A percentile compares a stretch with the other conserved stretches of the same genome.
These are phyloP conservation scores for Theonella swinhoei DNA, from an alignment of 37 sponge, comb jelly and placozoan genomes.

Conservation along the genomic window DNA sequence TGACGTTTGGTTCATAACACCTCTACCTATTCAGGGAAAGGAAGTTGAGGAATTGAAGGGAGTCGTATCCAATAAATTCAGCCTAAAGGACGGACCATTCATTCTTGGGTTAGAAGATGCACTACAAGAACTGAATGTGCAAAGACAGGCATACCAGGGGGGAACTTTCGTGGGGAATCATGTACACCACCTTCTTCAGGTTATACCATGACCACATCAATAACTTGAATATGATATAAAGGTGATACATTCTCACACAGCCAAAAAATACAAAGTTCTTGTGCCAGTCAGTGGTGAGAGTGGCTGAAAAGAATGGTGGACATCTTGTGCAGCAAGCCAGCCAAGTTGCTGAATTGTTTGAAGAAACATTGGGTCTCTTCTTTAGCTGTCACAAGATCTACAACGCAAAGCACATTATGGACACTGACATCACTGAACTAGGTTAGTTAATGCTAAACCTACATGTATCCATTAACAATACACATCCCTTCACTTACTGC, in stretches of 20 bases:
- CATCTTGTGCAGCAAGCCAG: not conserved
- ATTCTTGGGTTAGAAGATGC: not conserved
- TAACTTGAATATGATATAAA: not conserved
- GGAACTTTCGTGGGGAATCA: constrained; percentile 60
- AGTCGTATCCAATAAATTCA: not conserved
- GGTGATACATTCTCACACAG: not conserved
- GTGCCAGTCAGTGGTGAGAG: not conserved
- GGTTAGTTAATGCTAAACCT: too few species aligned
- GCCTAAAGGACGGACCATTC: constrained; percentile 24
- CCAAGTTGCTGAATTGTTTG: not conserved
- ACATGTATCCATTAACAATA: too few species aligned
- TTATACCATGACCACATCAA: not conserved
- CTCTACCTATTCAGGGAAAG: too few species aligned
- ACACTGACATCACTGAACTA: constrained; percentile 1
- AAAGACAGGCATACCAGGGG: constrained; percentile 32
- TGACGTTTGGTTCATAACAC: not conserved
- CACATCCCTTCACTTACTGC: too few species aligned
- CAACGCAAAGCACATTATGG: not conserved
- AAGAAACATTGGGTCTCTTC: not conserved
- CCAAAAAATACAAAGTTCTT: not conserved
- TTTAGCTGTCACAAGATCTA: constrained; percentile 12
- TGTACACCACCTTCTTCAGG: constrained; percentile 17
- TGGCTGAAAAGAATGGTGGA: not conserved
- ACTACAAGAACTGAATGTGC: constrained; percentile 14
- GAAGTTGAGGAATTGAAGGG: not conserved